phyloP scores from a whole-genome alignment of 2,113 vertebrate genomes.

The Spea multiplicata region DNA sequence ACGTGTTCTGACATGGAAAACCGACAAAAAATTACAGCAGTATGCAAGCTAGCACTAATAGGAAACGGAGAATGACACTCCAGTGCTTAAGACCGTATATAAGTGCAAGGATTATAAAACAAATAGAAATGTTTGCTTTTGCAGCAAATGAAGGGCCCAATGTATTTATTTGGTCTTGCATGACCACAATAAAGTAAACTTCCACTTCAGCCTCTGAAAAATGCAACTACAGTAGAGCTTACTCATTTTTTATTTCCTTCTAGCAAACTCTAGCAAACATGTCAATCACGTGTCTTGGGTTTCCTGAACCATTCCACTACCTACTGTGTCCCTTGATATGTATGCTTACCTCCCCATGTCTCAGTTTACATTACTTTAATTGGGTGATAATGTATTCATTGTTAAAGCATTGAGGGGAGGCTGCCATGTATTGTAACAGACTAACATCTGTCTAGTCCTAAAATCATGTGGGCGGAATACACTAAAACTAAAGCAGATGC shows the following conservation, averaged over 20 bases:
- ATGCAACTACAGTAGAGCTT: background rate
- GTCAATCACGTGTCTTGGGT: slow-evolving; percentile 7
- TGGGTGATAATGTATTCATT: slow-evolving; percentile 6
- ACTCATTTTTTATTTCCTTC: background rate
- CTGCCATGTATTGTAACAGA: background rate
- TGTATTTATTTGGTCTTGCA: background rate
- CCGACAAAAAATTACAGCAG: no score
- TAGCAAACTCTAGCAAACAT: background rate
- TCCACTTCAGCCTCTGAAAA: background rate
- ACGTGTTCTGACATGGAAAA: no score
- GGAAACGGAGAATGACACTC: no score
- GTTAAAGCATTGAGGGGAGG: background rate
- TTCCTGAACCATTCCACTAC: background rate
- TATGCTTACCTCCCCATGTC: background rate
- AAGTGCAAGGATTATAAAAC: no score
- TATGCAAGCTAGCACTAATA: no score
- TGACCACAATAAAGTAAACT: background rate
- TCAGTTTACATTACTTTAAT: slow-evolving; percentile 3
- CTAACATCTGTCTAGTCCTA: no score
- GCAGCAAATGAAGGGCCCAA: background rate
- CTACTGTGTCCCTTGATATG: background rate
- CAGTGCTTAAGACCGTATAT: no score
- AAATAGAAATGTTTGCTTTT: no score
- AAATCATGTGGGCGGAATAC: no score
- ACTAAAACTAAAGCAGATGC: no score